Evolutionary conservation across 2,113 vertebrate genomes (phyloP).

Genomic region (Rhinoderma darwinii): DNA sequence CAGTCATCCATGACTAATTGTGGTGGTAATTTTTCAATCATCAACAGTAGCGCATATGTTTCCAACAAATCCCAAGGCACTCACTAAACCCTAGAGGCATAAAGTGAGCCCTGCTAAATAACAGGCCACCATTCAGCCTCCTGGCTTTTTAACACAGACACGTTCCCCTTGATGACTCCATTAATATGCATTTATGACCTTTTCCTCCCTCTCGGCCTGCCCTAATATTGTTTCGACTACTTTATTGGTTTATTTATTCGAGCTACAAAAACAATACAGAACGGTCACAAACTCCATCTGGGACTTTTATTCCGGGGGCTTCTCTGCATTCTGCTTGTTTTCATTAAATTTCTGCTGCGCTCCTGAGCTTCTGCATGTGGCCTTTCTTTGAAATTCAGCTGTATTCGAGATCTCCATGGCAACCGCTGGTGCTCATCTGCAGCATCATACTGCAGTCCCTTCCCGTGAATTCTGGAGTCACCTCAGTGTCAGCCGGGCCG

Average conservation of each 20-base stretch:
- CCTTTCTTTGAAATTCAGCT: constrained; percentile 68
- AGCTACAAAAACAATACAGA: background rate
- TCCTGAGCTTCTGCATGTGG: constrained; percentile 63
- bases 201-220: background rate
- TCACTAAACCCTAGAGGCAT: constrained; percentile 70
- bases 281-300: constrained; percentile 68
- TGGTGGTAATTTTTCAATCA: constrained; percentile 91
- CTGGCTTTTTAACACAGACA: constrained; percentile 52
- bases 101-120: constrained; percentile 66
- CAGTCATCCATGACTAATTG: constrained; percentile 85
- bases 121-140: constrained; percentile 62
- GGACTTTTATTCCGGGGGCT: constrained; percentile 63
- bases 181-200: constrained; percentile 63
- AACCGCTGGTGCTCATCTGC: constrained; percentile 83
- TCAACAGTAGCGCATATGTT: constrained; percentile 94
- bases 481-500: constrained; percentile 67
- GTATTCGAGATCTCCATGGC: constrained; percentile 83
- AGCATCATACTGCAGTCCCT: constrained; percentile 72
- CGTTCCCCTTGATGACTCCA: constrained; percentile 59
- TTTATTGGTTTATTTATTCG: constrained; percentile 49
- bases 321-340: constrained; percentile 65
- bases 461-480: constrained; percentile 67
- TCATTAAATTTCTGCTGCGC: constrained; percentile 61
- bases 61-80: constrained; percentile 79
- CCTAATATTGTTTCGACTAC: constrained; percentile 21